Percentiles rank a stretch among this genome's conserved stretches.
Evolutionary conservation across 2,888 invertebrate genomes (phyloP).

Genomic region (Amiota communis): DNA sequence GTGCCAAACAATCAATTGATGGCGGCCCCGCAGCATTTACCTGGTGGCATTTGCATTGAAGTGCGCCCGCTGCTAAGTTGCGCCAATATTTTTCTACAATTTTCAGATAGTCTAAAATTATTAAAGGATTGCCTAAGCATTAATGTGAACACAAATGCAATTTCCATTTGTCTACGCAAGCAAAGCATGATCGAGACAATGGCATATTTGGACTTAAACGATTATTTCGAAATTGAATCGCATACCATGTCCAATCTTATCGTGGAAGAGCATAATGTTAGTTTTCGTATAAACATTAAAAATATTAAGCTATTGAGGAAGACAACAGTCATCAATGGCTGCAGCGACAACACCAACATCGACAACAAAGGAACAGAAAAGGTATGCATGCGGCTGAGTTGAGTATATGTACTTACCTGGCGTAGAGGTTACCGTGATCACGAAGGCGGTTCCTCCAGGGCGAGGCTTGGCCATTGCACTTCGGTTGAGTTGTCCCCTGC

Average conservation of each 20-base stretch:
- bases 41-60: slow-evolving; percentile 57
- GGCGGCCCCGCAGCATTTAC: slow-evolving; percentile 51
- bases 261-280: slow-evolving; percentile 57
- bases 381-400: no score
- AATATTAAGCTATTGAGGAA: slow-evolving; percentile 42
- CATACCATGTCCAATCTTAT: slow-evolving; percentile 57
- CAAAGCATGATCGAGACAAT: slow-evolving; percentile 42
- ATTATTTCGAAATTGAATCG: slow-evolving; percentile 58
- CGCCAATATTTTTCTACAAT: slow-evolving; percentile 64
- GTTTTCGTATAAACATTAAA: slow-evolving; percentile 64
- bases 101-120: slow-evolving; percentile 55
- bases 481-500: slow-evolving; percentile 80
- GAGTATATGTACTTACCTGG: slow-evolving; percentile 51
- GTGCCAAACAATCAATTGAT: slow-evolving; percentile 41
- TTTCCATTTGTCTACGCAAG: slow-evolving; percentile 35
- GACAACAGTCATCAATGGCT: slow-evolving; percentile 12
- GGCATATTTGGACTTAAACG: slow-evolving; percentile 44
- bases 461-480: slow-evolving; percentile 77
- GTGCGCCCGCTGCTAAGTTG: slow-evolving; percentile 68
- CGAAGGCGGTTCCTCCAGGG: slow-evolving; percentile 66
- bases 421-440: slow-evolving; percentile 58
- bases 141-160: slow-evolving; percentile 43
- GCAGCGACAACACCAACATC: not conserved
- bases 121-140: slow-evolving; percentile 52
- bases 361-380: no score